Base-by-base conservation (phyloP, 2,797 vertebrate species). In the Sebastes trivittatus region DNA sequence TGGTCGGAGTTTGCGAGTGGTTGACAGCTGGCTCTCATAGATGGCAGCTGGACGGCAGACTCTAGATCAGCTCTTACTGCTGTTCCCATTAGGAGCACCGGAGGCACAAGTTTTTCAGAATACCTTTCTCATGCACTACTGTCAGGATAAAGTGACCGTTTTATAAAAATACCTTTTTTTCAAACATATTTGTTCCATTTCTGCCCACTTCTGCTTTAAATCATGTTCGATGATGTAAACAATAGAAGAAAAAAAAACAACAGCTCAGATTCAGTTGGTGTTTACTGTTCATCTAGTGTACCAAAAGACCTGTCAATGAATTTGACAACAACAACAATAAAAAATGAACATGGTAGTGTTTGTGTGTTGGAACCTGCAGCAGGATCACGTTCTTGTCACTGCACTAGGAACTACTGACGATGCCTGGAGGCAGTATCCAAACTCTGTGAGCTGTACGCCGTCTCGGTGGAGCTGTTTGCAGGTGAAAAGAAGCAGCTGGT, bases 121-220 rank as follows among this genome's bases (percentile, higher is more conserved):
- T 42, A 42, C 14, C 38, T 0, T 0, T 46, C 6, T 46, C 14
- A 46, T 46, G 42, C 16, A 0, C 42, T 46, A 46, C 16, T 46
- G 42, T 18, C 16, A 46, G 42, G 42, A 46, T 46, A 46, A 16
- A 46, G 42, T 46, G 42, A 18, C 42, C 14, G 16, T 46, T 46
- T 46, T 3, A 46, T 46, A 46, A 16, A 46, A 46, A 46, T 18
- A 46, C 6, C 42, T 23, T 46, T 46, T 46, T 46, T 36, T 36
- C 6, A 46, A 46, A 16, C 16, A 46, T 3, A 46, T 46, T 46
- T 7, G 42, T 3, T 46, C 42, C 42, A 46, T 46, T 46, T 46
- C 42, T 46, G 14, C 42, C 42, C 14, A 46, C 42, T 46, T 0
- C 6, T 16, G 42, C 42, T 46, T 46, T 18, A 46, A 46, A 46